Conservation (phyloP, 2,797 vertebrate species). For the Microctenopoma lineatum region DNA sequence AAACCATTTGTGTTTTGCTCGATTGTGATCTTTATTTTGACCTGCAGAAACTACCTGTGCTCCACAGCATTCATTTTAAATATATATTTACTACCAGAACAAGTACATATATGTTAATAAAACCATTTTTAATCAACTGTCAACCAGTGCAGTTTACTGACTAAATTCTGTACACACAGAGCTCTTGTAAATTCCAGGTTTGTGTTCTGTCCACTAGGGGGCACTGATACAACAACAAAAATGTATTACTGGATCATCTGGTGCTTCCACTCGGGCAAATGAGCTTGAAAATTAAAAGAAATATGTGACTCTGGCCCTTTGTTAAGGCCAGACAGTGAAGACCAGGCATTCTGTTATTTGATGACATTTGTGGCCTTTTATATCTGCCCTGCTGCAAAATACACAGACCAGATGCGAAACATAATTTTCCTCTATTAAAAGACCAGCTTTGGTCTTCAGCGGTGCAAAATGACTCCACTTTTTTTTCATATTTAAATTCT, state of each 20-base stretch:
- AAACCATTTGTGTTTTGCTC: slow-evolving; percentile 18
- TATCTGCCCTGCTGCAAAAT: slow-evolving; percentile 18
- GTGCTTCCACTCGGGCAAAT: not conserved
- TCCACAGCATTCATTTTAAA: too few relatives aligned
- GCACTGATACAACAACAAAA: slow-evolving; percentile 74
- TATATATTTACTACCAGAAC: not conserved
- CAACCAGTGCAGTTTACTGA: not conserved
- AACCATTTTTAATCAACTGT: not conserved
- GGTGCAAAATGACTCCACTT: not conserved
- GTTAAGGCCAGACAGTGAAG: slow-evolving; percentile 20
- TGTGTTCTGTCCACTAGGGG: slow-evolving; percentile 68
- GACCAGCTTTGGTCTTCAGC: slow-evolving; percentile 1
- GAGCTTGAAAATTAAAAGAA: slow-evolving; percentile 28
- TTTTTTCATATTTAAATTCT: not conserved
- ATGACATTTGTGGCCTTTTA: slow-evolving; percentile 48
- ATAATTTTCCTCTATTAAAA: not conserved
- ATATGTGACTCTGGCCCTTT: slow-evolving; percentile 50
- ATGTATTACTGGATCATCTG: not conserved
- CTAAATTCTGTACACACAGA: not conserved
- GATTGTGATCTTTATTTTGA: slow-evolving; percentile 18
- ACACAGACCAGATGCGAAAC: slow-evolving; percentile 18
- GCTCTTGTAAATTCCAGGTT: not conserved
- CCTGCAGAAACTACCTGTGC: not conserved
- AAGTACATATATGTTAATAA: not conserved
- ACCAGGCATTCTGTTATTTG: slow-evolving; percentile 44